Conservation (phyloP, 2,888 invertebrate species). For the Hymenopus coronatus region DNA sequence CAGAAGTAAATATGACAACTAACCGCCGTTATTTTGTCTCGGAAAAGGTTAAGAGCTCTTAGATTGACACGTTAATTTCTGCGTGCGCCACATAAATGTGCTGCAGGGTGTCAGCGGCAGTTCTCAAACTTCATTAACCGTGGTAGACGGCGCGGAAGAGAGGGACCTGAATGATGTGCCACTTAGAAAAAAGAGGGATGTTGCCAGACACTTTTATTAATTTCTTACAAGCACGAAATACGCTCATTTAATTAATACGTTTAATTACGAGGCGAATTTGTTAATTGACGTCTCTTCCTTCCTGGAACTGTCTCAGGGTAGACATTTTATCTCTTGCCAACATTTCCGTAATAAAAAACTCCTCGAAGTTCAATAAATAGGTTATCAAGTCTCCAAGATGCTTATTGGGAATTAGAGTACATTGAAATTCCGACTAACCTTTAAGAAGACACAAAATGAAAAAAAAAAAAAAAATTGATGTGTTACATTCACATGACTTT, state of each 20-base stretch:
- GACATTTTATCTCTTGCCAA: background rate
- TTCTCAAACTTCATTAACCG: background rate
- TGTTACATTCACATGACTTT: too few relatives aligned
- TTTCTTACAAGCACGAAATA: background rate
- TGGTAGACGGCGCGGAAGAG: background rate
- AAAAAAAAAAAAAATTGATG: too few relatives aligned
- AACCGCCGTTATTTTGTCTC: too few relatives aligned
- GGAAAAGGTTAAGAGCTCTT: background rate
- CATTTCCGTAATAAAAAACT: background rate
- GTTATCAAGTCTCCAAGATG: background rate
- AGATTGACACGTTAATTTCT: background rate
- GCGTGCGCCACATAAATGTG: background rate
- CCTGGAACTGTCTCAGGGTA: background rate
- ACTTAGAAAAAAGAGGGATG: background rate
- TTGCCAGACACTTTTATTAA: background rate
- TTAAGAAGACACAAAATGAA: too few relatives aligned
- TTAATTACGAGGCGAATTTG: background rate
- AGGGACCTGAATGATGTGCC: background rate
- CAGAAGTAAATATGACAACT: too few relatives aligned
- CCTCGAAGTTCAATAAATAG: background rate
- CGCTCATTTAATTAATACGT: background rate
- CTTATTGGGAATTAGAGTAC: background rate
- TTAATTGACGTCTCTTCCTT: background rate
- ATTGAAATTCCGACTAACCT: too few relatives aligned
- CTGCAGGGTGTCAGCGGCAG: background rate